Evolutionary conservation across 2,113 vertebrate species (phyloP), one percentile per base, ranked within the genome.

Genomic region (Saguinus midas): DNA sequence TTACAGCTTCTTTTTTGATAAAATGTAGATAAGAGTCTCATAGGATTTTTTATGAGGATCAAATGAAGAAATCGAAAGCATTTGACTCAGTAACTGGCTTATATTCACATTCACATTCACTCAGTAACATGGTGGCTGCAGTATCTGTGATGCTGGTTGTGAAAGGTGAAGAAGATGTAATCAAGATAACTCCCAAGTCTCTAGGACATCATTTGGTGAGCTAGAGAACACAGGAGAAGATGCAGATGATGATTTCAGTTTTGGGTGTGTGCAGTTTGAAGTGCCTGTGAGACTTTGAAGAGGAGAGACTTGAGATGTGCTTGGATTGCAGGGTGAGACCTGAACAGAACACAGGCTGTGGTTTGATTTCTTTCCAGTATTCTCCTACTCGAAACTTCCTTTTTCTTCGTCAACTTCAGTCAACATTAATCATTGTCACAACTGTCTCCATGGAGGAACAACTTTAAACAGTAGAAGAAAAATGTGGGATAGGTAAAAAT

Each of bases 401-500:
- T 84, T 61, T 35, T 20, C 17, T 61, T 55, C 5, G 0, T 45
- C 37, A 6, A 0, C 43, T 57, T 72, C 27, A 10, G 2, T 57
- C 64, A 96, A 27, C n/a, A 1, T 35, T 66, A 61, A 29, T 27
- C 16, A 37, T 16, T 16, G 10, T 52, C 29, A 35, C 82, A 27
- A 17, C 20, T 10, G 2, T 21, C 57, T n/a, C 45, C 4, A 27
- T 0, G 17, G 21, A 64, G 70, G 57, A 23, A 35, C 1, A 25
- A 3, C 20, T 50, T 81, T 43, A 82, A 35, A 50, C 0, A 18
- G 11, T 18, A 32, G 3, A 43, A 37, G 2, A 35, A 93, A 25
- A 68, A 37, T 18, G 21, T 37, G 35, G 52, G 27, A 12, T 48
- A 55, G 32, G 18, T 55, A 68, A 37, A 83, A 12, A 68, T 25